These are phyloP conservation scores for Drosophila malerkotliana DNA, from an alignment of 1,140 invertebrate species.

Conservation along the genomic window DNA sequence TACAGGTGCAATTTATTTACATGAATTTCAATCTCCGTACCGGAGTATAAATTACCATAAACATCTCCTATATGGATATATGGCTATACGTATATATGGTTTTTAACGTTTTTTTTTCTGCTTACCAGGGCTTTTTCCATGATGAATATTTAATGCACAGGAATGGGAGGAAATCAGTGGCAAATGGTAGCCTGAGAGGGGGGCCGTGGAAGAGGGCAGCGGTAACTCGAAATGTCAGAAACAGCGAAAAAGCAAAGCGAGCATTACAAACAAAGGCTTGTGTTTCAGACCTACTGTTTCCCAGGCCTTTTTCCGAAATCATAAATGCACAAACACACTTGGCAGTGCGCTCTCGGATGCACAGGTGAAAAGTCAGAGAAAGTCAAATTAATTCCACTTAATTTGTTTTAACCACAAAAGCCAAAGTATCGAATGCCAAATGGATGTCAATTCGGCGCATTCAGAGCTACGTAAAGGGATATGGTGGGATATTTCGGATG, in stretches of 20 bases:
- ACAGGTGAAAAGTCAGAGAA: constrained; percentile 74
- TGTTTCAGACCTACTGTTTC: constrained; percentile 45
- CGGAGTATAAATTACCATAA: constrained; percentile 56
- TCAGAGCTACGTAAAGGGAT: not conserved
- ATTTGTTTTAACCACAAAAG: constrained; percentile 76
- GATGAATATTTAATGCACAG: constrained; percentile 67
- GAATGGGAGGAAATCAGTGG: not conserved
- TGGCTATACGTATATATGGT: constrained; percentile 1
- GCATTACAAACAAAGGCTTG: constrained; percentile 60
- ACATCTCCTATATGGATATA: constrained; percentile 40
- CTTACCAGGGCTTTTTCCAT: constrained; percentile 38
- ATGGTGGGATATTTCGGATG: not conserved
- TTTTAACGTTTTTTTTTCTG: constrained; percentile 19
- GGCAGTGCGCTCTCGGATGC: constrained; percentile 38
- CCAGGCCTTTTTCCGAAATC: constrained; percentile 60
- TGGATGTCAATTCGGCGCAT: constrained; percentile 28
- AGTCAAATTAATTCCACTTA: constrained; percentile 76
- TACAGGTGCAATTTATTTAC: constrained; percentile 56
- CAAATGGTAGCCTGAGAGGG: not conserved
- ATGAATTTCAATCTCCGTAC: constrained; percentile 61
- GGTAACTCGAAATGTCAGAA: constrained; percentile 67
- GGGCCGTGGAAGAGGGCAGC: not conserved
- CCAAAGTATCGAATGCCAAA: constrained; percentile 46
- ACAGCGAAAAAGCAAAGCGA: constrained; percentile 60
- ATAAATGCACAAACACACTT: constrained; percentile 43